Conservation (phyloP, 2,888 invertebrate genomes). For the Andrena bucephala region DNA sequence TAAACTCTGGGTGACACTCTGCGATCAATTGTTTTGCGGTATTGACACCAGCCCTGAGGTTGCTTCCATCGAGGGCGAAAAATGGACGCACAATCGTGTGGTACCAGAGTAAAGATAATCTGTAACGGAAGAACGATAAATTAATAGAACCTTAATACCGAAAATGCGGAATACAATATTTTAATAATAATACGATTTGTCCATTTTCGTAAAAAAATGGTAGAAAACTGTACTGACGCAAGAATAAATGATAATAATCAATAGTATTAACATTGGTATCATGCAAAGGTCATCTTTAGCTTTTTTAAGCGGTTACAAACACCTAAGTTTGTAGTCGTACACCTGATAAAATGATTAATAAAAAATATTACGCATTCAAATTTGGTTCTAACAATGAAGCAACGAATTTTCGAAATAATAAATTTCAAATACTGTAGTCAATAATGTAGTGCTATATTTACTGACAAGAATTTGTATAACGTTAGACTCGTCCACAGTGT, state of each 20-base stretch:
- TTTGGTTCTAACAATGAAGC: no score
- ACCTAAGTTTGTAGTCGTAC: no score
- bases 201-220: background rate
- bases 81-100: constrained; percentile 90
- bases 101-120: constrained; percentile 87
- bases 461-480: no score
- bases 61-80: constrained; percentile 88
- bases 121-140: constrained; percentile 27
- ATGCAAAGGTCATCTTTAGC: background rate
- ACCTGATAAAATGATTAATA: no score
- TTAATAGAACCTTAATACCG: background rate
- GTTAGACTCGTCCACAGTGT: no score
- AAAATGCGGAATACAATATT: background rate
- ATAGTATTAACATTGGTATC: background rate
- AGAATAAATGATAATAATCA: background rate
- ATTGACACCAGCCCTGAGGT: constrained; percentile 87
- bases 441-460: no score
- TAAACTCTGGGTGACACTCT: constrained; percentile 87
- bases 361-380: no score
- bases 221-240: background rate
- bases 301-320: no score
- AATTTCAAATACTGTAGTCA: no score
- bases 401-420: no score
- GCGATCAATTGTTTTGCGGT: constrained; percentile 86
- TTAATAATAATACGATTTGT: background rate